These are phyloP conservation scores for Conus ventricosus DNA, from an alignment of 1,140 invertebrate genomes.

Conservation along the genomic window DNA sequence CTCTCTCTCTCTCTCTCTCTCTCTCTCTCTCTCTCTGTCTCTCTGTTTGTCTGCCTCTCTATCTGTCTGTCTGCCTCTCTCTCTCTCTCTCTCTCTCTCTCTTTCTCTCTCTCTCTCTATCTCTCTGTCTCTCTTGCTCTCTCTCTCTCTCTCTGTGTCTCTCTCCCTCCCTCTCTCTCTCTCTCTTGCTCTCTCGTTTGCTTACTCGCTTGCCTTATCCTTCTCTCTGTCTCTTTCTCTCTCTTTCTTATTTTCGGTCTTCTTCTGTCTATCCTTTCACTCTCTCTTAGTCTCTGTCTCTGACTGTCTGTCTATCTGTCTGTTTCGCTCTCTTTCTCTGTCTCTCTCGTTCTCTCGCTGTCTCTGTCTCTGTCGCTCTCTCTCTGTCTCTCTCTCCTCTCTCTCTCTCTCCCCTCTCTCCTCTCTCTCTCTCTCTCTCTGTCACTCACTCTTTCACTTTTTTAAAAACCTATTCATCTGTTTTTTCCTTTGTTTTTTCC, in stretches of 20 bases:
- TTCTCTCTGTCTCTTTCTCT: slow-evolving; percentile 3
- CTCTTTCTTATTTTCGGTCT: neutral
- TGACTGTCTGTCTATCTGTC: too few species aligned
- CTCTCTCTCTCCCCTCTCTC: neutral
- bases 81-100: neutral
- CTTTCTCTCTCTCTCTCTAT: neutral
- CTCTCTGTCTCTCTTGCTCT: neutral
- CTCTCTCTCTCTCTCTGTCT: slow-evolving; percentile 13
- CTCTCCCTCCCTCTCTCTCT: neutral
- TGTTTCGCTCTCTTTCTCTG: too few species aligned
- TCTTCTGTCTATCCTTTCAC: too few species aligned
- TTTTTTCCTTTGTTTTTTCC: too few species aligned
- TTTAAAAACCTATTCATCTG: neutral
- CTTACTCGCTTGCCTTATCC: neutral
- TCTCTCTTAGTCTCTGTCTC: too few species aligned
- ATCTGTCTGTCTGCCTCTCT: neutral
- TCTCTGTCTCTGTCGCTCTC: too few species aligned
- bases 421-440: neutral
- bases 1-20: slow-evolving; percentile 12
- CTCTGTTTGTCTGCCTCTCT: neutral
- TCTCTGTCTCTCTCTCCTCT: too few species aligned
- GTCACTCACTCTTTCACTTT: neutral
- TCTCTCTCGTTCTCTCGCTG: too few species aligned
- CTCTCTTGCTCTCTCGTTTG: neutral
- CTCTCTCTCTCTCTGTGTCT: neutral